Percentiles rank a stretch among this genome's conserved stretches.
Evolutionary conservation across 2,113 vertebrate species (phyloP).

Genomic region (Argyrosomus japonicus): DNA sequence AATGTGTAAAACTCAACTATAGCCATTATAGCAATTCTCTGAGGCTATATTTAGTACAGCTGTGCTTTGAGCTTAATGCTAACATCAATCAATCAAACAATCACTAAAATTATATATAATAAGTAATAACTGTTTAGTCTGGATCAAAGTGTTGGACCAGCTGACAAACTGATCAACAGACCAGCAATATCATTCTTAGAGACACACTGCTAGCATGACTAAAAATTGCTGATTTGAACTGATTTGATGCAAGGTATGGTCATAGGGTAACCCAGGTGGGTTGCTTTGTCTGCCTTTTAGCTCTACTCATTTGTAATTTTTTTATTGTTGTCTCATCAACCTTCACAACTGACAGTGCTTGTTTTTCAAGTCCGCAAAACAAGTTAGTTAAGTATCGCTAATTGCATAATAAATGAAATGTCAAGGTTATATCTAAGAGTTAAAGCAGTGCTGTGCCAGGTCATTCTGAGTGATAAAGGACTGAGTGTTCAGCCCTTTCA

Average conservation of each 20-base stretch:
- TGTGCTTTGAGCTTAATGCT: slow-evolving; percentile 11
- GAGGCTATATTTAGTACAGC: not conserved
- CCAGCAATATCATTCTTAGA: not conserved
- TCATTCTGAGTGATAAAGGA: slow-evolving; percentile 45
- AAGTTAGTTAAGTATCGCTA: slow-evolving; percentile 11
- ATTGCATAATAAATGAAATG: slow-evolving; percentile 50
- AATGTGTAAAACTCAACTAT: not conserved
- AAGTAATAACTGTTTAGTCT: not conserved
- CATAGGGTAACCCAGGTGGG: not conserved
- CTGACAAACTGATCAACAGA: too few species aligned
- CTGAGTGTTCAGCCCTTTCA: slow-evolving; percentile 48
- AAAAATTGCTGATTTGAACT: not conserved
- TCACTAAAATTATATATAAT: not conserved
- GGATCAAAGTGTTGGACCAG: not conserved
- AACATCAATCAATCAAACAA: too few species aligned
- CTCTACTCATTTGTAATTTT: not conserved
- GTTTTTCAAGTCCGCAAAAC: slow-evolving; percentile 22
- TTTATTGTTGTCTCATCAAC: slow-evolving; percentile 15
- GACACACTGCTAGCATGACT: not conserved
- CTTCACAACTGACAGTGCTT: not conserved
- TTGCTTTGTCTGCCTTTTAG: not conserved
- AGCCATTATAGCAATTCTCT: not conserved
- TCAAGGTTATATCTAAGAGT: slow-evolving; percentile 48
- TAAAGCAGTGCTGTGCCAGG: slow-evolving; percentile 25
- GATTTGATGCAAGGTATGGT: not conserved